Evolutionary conservation across 2,113 vertebrate species (phyloP).

Genomic region (Cercopithecus mona): DNA sequence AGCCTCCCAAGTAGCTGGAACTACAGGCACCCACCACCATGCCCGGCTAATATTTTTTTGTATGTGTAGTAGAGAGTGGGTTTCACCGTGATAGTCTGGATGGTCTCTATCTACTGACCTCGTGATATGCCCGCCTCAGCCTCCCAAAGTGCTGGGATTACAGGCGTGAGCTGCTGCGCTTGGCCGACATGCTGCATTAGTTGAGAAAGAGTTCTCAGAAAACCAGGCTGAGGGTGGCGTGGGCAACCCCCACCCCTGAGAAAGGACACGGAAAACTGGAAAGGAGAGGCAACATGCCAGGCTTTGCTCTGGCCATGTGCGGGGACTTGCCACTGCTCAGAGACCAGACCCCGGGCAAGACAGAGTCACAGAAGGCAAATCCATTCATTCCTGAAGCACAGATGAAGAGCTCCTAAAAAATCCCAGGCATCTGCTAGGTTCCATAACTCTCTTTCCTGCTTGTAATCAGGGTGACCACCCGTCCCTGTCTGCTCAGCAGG

Average conservation of each 20-base stretch:
- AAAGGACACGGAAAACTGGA: slow-evolving; percentile 36
- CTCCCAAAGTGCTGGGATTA: too few relatives aligned
- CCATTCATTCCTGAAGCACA: slow-evolving; percentile 39
- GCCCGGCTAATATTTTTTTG: too few relatives aligned
- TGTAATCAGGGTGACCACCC: neutral
- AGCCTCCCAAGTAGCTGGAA: too few relatives aligned
- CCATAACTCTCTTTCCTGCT: neutral
- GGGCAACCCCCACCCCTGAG: neutral
- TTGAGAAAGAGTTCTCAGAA: neutral
- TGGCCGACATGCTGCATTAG: neutral
- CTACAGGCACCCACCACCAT: too few relatives aligned
- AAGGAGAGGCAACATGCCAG: slow-evolving; percentile 21
- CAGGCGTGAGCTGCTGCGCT: too few relatives aligned
- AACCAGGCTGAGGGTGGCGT: neutral
- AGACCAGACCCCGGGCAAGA: neutral
- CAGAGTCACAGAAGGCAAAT: slow-evolving; percentile 27
- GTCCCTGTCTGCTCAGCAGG: neutral
- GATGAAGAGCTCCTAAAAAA: neutral
- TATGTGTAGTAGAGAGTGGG: too few relatives aligned
- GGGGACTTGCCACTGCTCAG: slow-evolving; percentile 25
- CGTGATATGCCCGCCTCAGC: too few relatives aligned
- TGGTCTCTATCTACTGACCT: too few relatives aligned
- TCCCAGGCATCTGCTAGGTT: neutral
- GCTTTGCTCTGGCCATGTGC: neutral
- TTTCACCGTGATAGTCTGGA: too few relatives aligned